Conservation (phyloP, 1,140 invertebrate genomes). For the Procambarus clarkii region DNA sequence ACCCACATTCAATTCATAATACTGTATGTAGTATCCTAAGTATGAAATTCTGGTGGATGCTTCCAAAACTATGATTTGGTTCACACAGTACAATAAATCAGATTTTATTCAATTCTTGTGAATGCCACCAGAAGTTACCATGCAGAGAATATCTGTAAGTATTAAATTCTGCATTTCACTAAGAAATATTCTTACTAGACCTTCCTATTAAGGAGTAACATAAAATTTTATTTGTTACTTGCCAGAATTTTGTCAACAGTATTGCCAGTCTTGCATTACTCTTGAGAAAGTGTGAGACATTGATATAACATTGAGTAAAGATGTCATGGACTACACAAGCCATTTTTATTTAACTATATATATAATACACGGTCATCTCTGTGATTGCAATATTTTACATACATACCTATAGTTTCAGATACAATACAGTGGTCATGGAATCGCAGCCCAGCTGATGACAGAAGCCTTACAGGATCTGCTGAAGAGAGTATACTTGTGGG, state of each 20-base stretch:
- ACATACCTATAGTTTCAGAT: constrained; percentile 34
- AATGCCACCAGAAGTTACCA: not conserved
- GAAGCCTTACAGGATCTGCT: not conserved
- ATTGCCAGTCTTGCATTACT: too few relatives aligned
- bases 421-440: constrained; percentile 46
- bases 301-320: too few relatives aligned
- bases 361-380: too few relatives aligned
- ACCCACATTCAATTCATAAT: not conserved
- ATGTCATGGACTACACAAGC: too few relatives aligned
- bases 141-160: constrained; percentile 40
- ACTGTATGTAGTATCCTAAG: too few relatives aligned
- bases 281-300: too few relatives aligned
- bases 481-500: constrained; percentile 14
- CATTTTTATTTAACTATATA: too few relatives aligned
- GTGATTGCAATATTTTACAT: not conserved
- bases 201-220: not conserved
- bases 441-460: constrained; percentile 30
- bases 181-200: not conserved
- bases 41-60: not conserved
- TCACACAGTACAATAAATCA: not conserved
- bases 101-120: too few relatives aligned
- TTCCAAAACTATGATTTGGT: constrained; percentile 30
- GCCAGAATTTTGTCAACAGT: too few relatives aligned
- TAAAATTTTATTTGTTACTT: too few relatives aligned
- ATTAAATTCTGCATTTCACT: not conserved